Evolutionary conservation across 2,888 invertebrate genomes (phyloP).

Genomic region (Drosophila parthenogenetica): DNA sequence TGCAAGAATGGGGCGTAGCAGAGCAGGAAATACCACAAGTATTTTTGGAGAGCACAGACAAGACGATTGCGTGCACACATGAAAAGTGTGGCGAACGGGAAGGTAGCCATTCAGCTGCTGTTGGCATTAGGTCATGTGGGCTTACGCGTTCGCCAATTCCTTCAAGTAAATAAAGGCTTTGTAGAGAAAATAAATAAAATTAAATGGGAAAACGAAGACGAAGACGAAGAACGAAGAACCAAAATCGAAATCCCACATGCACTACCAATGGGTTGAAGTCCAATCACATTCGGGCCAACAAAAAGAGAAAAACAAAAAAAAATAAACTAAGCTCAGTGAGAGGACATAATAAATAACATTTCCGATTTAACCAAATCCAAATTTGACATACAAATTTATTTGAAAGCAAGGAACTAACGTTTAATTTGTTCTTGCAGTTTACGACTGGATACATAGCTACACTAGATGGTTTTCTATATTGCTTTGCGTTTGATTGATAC

Average conservation of each 20-base stretch:
- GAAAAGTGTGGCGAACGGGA: neutral
- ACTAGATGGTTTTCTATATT: neutral
- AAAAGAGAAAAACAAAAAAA: neutral
- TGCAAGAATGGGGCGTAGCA: neutral
- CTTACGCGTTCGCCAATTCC: conserved; percentile 41
- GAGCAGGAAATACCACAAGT: conserved; percentile 15
- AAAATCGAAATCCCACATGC: conserved; percentile 11
- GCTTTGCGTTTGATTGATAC: neutral
- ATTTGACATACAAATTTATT: conserved; percentile 19
- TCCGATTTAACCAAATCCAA: conserved; percentile 16
- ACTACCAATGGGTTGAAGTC: conserved; percentile 24
- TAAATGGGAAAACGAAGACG: conserved; percentile 48
- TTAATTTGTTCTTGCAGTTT: conserved; percentile 1
- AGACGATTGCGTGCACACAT: conserved; percentile 11
- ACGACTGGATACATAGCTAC: neutral
- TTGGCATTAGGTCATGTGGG: conserved; percentile 36
- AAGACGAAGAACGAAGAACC: too few relatives aligned
- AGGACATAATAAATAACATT: conserved; percentile 28
- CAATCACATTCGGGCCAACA: conserved; percentile 23
- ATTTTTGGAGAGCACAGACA: conserved; percentile 26
- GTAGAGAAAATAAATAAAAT: conserved; percentile 60
- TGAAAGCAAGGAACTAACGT: neutral
- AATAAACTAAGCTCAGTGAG: conserved; percentile 10
- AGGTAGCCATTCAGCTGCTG: conserved; percentile 9
- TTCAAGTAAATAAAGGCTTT: conserved; percentile 49